Conservation (phyloP, 2,888 invertebrate genomes). For the Ormyrus labotus region DNA sequence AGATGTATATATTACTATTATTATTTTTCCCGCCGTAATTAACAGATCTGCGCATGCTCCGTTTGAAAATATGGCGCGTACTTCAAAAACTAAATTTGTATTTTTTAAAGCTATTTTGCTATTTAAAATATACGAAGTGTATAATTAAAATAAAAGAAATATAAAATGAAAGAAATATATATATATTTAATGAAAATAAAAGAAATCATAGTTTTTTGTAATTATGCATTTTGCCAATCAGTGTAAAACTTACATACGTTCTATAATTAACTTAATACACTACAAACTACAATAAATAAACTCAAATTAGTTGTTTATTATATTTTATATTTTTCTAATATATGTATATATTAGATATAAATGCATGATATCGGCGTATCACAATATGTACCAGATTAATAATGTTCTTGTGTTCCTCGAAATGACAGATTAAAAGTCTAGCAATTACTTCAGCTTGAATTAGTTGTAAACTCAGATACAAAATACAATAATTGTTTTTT, state of each 20-base stretch:
- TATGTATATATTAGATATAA: conserved; percentile 30
- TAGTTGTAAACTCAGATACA: conserved; percentile 50
- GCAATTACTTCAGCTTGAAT: conserved; percentile 33
- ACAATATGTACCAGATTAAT: conserved; percentile 46
- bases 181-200: too few species aligned
- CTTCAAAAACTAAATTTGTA: background rate
- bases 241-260: too few species aligned
- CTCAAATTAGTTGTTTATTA: conserved; percentile 8
- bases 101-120: too few species aligned
- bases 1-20: background rate
- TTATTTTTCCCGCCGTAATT: conserved; percentile 17
- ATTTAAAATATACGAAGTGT: too few species aligned
- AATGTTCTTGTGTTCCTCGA: conserved; percentile 26
- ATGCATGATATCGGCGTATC: conserved; percentile 44
- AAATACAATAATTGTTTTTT: conserved; percentile 47
- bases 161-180: too few species aligned
- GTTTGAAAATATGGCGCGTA: background rate
- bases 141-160: too few species aligned
- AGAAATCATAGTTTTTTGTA: too few species aligned
- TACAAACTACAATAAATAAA: background rate
- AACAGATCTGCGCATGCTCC: conserved; percentile 18
- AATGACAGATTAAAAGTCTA: conserved; percentile 48
- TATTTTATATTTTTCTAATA: conserved; percentile 46
- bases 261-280: too few species aligned
- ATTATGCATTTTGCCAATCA: too few species aligned